A percentile compares a stretch with the other conserved stretches of the same genome.
Evolutionary conservation across 2,113 vertebrate genomes (phyloP).

Genomic region (Chitala chitala): DNA sequence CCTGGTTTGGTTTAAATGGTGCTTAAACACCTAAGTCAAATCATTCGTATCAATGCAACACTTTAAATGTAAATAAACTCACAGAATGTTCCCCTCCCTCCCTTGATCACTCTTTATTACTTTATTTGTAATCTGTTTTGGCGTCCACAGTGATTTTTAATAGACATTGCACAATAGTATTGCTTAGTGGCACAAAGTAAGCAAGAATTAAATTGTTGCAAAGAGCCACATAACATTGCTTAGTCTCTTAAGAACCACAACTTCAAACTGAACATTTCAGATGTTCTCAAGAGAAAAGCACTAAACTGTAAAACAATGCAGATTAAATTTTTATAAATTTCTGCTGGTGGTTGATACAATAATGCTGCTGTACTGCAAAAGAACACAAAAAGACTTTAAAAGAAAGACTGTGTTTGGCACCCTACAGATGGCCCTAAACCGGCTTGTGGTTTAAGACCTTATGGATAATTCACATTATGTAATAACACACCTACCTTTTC

Average conservation of each 20-base stretch:
- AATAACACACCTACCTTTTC: too few relatives aligned
- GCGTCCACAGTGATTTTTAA: background rate
- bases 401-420: too few relatives aligned
- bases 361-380: too few relatives aligned
- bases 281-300: too few relatives aligned
- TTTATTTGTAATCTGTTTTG: background rate
- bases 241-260: background rate
- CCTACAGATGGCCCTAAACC: too few relatives aligned
- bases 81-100: background rate
- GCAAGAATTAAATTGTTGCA: too few relatives aligned
- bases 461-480: too few relatives aligned
- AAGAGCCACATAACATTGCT: background rate
- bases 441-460: too few relatives aligned
- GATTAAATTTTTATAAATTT: background rate
- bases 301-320: background rate
- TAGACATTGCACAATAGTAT: background rate
- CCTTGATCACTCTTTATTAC: background rate
- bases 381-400: too few relatives aligned
- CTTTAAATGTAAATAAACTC: background rate
- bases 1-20: slow-evolving; percentile 27
- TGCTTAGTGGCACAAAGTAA: too few relatives aligned
- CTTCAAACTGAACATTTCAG: background rate
- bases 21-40: background rate
- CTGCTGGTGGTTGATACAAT: too few relatives aligned
- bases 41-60: too few relatives aligned